Evolutionary conservation across 2,113 vertebrate genomes (phyloP), one percentile per base, ranked within the genome.

Genomic region (Semicossyphus pulcher): DNA sequence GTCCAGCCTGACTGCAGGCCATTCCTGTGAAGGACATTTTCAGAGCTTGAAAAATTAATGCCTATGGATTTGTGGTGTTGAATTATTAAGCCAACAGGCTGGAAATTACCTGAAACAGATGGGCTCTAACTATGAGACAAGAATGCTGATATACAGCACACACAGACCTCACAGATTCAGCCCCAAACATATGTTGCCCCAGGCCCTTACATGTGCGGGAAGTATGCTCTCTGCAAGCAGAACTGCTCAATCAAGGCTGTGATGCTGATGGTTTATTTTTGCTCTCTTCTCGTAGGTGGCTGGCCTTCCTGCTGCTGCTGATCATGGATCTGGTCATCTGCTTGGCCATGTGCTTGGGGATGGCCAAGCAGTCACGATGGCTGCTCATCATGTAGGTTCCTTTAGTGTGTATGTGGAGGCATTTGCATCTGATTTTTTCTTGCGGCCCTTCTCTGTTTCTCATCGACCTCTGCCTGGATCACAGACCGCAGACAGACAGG

Each of bases 231-330:
- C 51, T 75, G 51, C 31, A 26, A 52, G 57, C 16, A 23, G 59
- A 63, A 56, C 62, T n/a, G 20, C 66, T 41, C 58, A 44, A 41
- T 78, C 64, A 44, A 14, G 26, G n/a, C 70, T 59, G 44, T 57
- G 51, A 37, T 34, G 18, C 14, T 51, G 10, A 62, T 81, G 26
- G 53, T 47, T 63, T 5, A 3, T 47, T 71, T 70, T 65, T 31
- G 31, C 39, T 74, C 28, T 76, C 16, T 87, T 75, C 20, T 88
- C 60, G 5, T 91, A 99, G 98, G 90, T 99, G 98, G 98, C 91
- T 99, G 49, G 92, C 94, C 51, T 99, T 97, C 81, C 95, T 99
- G 78, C 91, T 98, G 74, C 89, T 99, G 58, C 96, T 99, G 82
- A 93, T 97, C 90, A 80, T 98, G 75, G 94, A 99, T 81, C 92